These are phyloP conservation scores for Hemistola chrysoprasaria DNA, from an alignment of 2,888 invertebrate genomes.

Conservation along the genomic window DNA sequence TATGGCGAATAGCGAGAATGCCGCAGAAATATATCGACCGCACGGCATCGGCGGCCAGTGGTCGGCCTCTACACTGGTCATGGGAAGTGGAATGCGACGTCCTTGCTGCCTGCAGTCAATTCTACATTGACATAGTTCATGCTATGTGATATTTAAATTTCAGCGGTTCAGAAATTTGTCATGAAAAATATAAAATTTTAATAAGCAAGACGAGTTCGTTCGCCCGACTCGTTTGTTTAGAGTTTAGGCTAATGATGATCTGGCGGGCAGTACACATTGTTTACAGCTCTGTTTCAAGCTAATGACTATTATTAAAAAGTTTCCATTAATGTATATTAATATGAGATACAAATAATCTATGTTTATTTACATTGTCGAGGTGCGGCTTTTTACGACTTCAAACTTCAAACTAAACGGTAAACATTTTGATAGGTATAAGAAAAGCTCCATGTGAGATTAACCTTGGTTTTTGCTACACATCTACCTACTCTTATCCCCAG, in stretches of 20 bases:
- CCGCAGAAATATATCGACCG: slow-evolving; percentile 79
- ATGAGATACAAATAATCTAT: slow-evolving; percentile 3
- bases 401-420: slow-evolving; percentile 10
- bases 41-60: slow-evolving; percentile 49
- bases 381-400: slow-evolving; percentile 22
- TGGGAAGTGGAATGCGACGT: slow-evolving; percentile 56
- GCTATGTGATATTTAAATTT: slow-evolving; percentile 3
- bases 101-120: slow-evolving; percentile 50
- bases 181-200: slow-evolving; percentile 15
- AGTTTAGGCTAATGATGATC: slow-evolving; percentile 25
- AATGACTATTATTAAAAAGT: slow-evolving; percentile 20
- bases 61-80: slow-evolving; percentile 54
- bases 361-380: slow-evolving; percentile 26
- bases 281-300: slow-evolving; percentile 16
- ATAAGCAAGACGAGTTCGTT: slow-evolving; percentile 32
- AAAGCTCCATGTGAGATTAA: background rate
- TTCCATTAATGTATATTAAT: slow-evolving; percentile 18
- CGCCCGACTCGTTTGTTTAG: slow-evolving; percentile 22
- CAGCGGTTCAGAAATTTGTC: slow-evolving; percentile 14
- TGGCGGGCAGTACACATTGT: slow-evolving; percentile 20
- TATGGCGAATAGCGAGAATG: slow-evolving; percentile 60
- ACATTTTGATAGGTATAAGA: slow-evolving; percentile 7
- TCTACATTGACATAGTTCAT: slow-evolving; percentile 40
- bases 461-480: no score
- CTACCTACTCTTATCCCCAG: no score